A percentile compares a stretch with the other conserved stretches of the same genome.
phyloP scores from a whole-genome alignment of 2,888 invertebrate genomes.

The Amphipyra berbera region DNA sequence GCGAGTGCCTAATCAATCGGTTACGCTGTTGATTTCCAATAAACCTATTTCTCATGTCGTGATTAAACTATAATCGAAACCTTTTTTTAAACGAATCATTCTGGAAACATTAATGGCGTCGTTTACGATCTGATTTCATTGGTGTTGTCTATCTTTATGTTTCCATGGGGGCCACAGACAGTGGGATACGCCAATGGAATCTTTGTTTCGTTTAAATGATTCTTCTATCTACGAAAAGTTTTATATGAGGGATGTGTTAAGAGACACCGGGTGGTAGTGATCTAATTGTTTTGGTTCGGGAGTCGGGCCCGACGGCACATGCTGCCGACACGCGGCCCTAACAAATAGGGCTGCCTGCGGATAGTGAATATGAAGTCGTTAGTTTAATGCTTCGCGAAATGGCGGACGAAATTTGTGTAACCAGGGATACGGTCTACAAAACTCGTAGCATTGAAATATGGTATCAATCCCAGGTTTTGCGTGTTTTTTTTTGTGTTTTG shows the following conservation, averaged over 20 bases:
- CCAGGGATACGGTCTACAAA: slow-evolving; percentile 43
- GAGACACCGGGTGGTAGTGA: slow-evolving; percentile 70
- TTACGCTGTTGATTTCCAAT: slow-evolving; percentile 71
- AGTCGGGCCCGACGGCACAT: slow-evolving; percentile 66
- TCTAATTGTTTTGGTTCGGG: slow-evolving; percentile 81
- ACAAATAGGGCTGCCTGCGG: slow-evolving; percentile 77
- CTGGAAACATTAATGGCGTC: slow-evolving; percentile 44
- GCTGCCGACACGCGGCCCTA: slow-evolving; percentile 68
- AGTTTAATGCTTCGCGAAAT: slow-evolving; percentile 70
- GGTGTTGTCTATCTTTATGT: slow-evolving; percentile 55
- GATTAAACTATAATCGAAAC: slow-evolving; percentile 69
- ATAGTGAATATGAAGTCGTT: slow-evolving; percentile 70
- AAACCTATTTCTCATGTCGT: slow-evolving; percentile 66
- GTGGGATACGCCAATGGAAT: slow-evolving; percentile 35
- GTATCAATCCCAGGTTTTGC: slow-evolving; percentile 39
- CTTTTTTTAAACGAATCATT: slow-evolving; percentile 56
- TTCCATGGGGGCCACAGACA: slow-evolving; percentile 24
- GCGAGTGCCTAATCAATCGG: slow-evolving; percentile 76
- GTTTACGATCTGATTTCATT: slow-evolving; percentile 54
- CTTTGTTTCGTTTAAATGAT: slow-evolving; percentile 46
- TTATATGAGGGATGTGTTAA: slow-evolving; percentile 71
- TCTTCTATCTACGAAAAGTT: slow-evolving; percentile 61
- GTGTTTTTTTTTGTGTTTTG: slow-evolving; percentile 10
- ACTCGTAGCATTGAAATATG: slow-evolving; percentile 44
- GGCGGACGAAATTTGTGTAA: slow-evolving; percentile 62